Conservation (phyloP, 2,888 invertebrate genomes). For the Uloborus plumipes region DNA sequence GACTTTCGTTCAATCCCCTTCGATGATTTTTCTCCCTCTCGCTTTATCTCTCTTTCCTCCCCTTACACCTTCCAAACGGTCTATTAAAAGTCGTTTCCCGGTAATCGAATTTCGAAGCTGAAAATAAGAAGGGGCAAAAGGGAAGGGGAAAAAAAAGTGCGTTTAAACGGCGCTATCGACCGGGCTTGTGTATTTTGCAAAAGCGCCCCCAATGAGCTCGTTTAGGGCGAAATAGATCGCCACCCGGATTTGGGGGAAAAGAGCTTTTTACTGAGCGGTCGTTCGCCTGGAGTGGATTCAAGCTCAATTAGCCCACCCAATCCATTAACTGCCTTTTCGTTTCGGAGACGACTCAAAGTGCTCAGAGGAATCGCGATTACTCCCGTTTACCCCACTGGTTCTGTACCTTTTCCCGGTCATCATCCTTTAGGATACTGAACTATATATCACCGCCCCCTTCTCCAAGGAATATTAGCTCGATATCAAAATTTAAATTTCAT, state of each 20-base stretch:
- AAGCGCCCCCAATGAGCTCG: conserved; percentile 35
- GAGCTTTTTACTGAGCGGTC: conserved; percentile 29
- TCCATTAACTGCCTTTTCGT: conserved; percentile 22
- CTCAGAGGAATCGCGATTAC: too few species aligned
- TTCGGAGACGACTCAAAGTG: not conserved
- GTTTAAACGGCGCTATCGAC: conserved; percentile 47
- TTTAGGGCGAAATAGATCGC: conserved; percentile 43
- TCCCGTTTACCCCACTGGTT: too few species aligned
- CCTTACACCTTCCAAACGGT: conserved; percentile 42
- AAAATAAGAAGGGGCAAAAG: conserved; percentile 35
- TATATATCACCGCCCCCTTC: too few species aligned
- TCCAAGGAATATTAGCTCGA: too few species aligned
- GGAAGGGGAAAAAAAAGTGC: conserved; percentile 17
- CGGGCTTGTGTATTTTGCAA: conserved; percentile 30
- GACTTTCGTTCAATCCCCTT: conserved; percentile 24
- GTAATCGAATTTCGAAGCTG: conserved; percentile 58
- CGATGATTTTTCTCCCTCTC: conserved; percentile 22
- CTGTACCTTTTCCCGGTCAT: too few species aligned
- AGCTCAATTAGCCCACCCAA: conserved; percentile 39
- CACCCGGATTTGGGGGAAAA: conserved; percentile 31
- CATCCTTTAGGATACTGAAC: too few species aligned
- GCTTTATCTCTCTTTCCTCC: conserved; percentile 36
- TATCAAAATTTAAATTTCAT: too few species aligned
- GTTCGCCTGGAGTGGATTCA: conserved; percentile 23
- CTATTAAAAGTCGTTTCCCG: conserved; percentile 56